Evolutionary conservation across 2,797 vertebrate species (phyloP).

Genomic region (Acanthurus lineatus): DNA sequence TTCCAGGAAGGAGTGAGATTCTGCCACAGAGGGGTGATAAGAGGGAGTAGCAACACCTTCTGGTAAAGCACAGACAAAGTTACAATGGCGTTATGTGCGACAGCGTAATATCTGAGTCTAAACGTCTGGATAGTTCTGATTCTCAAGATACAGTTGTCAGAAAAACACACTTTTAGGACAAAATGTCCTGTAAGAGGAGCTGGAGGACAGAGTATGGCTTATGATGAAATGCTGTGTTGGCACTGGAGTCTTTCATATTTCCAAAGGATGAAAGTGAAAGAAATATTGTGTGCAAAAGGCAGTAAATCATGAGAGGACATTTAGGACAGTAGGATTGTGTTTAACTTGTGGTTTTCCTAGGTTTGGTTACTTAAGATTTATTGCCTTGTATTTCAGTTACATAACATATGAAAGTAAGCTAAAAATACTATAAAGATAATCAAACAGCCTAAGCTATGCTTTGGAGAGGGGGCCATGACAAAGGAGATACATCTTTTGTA

Average conservation of each 20-base stretch:
- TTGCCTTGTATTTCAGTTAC: neutral
- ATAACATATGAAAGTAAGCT: neutral
- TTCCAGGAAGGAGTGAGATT: constrained; percentile 8
- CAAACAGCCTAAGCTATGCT: neutral
- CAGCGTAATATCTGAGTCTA: neutral
- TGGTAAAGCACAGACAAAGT: neutral
- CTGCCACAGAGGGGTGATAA: neutral
- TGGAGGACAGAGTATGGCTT: neutral
- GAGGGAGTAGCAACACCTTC: neutral
- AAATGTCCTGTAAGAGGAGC: neutral
- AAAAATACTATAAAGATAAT: neutral
- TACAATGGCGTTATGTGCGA: neutral
- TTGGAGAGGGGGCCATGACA: neutral
- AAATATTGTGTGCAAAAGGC: neutral
- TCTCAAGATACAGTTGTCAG: neutral
- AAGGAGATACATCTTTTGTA: neutral
- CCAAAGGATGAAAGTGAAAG: neutral
- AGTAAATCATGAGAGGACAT: neutral
- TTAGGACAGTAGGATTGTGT: neutral
- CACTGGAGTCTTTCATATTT: neutral
- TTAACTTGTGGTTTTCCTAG: neutral
- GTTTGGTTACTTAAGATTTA: neutral
- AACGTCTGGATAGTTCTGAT: neutral
- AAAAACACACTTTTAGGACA: constrained; percentile 7
- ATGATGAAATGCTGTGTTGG: neutral